Base-by-base conservation (phyloP, 2,888 invertebrate genomes). In the Sinhomidia bicolor region DNA sequence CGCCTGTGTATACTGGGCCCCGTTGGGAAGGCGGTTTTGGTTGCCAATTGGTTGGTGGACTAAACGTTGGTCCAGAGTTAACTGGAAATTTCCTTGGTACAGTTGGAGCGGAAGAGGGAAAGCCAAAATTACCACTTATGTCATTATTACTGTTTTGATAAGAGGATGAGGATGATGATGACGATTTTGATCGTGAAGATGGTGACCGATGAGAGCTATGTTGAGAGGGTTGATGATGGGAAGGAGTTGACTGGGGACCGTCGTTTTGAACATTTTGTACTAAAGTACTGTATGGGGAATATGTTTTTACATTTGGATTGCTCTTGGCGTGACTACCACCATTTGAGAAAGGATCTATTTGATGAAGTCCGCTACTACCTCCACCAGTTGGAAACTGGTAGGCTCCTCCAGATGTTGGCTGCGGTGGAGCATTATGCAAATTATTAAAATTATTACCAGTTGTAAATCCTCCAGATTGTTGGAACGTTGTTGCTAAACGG, bases 401-500 rank as follows among this genome's bases (percentile, higher is more conserved):
- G 1, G 71, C 86, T 71, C 85, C 85, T 6, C 85, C 85, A 9
- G 79, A 78, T 10, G 79, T 85, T 26, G 85, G 78, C 23, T 85
- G 85, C 32, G 78, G 78, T 32, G 85, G 62, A 3, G 76, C 20
- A 79, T n/a, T 36, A 10, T 29, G 14, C n/a, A 41, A 3, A 32
- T 9, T 54, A 12, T 51, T 78, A 57, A 78, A 78, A 20, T 54
- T 74, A 41, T 7, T 54, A 12, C 44, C 44, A 3, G 23, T 36
- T 47, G 14, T 62, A 26, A 78, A 85, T 23, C 85, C 71, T 23
- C 80, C 80, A n/a, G 86, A 71, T 5, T 79, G 23, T 57, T 86
- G 79, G 20, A 86, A 79, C 9, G 71, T 86, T 17, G 80, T 86
- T 14, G 68, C 41, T 36, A 79, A 65, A 47, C 60, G 65, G 26